Conservation (phyloP, 2,113 vertebrate species). For the Numenius arquata region DNA sequence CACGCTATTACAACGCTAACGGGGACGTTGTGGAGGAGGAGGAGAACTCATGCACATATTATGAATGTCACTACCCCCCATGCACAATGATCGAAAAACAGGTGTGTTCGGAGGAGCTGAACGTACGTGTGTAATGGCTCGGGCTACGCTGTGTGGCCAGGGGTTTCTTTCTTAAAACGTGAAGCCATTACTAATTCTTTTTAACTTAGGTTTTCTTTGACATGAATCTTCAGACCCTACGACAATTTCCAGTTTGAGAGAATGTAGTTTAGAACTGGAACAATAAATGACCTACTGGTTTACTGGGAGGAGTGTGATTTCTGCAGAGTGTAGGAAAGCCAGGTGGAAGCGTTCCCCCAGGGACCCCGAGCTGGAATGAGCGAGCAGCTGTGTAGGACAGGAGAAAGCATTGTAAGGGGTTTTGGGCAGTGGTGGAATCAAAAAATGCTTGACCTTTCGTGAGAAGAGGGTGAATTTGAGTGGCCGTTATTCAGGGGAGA, state of each 20-base stretch:
- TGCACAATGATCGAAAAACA: constrained; percentile 97
- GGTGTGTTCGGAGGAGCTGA: constrained; percentile 71
- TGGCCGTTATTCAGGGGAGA: neutral
- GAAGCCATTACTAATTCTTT: neutral
- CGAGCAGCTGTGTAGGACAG: neutral
- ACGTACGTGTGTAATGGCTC: fast-evolving
- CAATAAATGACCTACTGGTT: neutral
- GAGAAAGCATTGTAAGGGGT: neutral
- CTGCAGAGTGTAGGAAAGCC: neutral
- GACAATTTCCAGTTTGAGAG: neutral
- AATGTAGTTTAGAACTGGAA: neutral
- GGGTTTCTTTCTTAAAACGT: neutral
- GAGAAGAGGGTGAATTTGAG: neutral
- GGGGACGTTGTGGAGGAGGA: constrained; percentile 97
- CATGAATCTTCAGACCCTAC: neutral
- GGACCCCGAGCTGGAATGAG: neutral
- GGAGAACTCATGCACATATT: constrained; percentile 96
- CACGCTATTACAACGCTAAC: constrained; percentile 96
- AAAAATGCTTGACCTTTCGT: neutral
- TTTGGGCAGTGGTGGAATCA: neutral
- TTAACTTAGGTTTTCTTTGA: neutral
- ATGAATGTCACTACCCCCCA: constrained; percentile 98
- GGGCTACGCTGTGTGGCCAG: fast-evolving
- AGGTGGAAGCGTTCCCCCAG: neutral
- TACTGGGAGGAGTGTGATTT: neutral